Evolutionary conservation across 92 coral and sea anemone genomes (phyloP), one percentile per base, ranked within the genome.

Genomic region (Palythoa heliodiscus): DNA sequence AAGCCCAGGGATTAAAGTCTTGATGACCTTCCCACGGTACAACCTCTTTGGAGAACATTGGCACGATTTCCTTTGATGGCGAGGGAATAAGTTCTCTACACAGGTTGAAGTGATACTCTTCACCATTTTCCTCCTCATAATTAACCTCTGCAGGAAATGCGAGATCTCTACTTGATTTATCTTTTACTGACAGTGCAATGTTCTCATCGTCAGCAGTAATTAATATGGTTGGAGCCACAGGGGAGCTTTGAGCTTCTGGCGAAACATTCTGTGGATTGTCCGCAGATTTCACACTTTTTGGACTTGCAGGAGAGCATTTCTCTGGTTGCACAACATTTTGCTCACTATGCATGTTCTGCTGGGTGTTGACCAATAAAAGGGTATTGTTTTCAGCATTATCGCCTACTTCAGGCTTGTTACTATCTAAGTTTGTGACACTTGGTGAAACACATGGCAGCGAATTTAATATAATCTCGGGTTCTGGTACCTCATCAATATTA

Each of bases 1-100:
- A 89, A 12, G 93, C 84, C 93, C 93, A 90, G n/a, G 90, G 92
- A 35, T 71, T 71, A 71, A 73, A 73, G 54, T 48, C 84, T 4
- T 40, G 74, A 37, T 43, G 60, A 29, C 70, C 84, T 53, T 64
- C 84, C 84, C 84, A 80, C 1, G 84, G 84, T 13, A 80, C 74
- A 43, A 80, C 73, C 14, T 80, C 84, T 39, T 29, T 66, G 4
- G 84, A 15, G 16, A 53, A 4, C 84, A 80, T 4, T 2, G 73
- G 74, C 15, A 80, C 6, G 23, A 80, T 80, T 68, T 80, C 74
- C 19, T 11, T n/a, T 13, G 84, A 80, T 23, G 53, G 37, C 20
- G 74, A 43, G 7, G 73, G 84, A 24, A 64, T 66, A 40, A 80
- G 74, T 16, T 80, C 84, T 64, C 84, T 80, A 17, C 84, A 80